Conservation (phyloP, 1,140 invertebrate species). For the Halictus rubicundus region DNA sequence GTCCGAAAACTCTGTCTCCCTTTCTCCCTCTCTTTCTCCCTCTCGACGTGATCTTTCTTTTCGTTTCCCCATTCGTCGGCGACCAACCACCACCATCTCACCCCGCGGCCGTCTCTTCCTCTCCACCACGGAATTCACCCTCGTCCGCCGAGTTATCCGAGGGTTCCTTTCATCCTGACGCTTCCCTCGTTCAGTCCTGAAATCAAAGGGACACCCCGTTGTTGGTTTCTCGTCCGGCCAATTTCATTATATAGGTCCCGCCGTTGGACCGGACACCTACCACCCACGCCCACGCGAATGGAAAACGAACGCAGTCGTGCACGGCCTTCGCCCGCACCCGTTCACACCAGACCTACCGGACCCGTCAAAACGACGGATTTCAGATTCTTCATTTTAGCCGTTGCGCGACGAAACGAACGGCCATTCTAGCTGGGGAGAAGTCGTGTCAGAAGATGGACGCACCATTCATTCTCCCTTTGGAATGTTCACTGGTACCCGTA, state of each 20-base stretch:
- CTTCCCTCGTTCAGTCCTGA: conserved; percentile 48
- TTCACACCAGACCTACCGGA: too few species aligned
- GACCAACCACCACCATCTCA: not conserved
- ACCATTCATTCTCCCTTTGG: too few species aligned
- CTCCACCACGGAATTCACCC: conserved; percentile 48
- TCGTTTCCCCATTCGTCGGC: conserved; percentile 40
- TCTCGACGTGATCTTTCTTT: too few species aligned
- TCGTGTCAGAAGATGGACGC: too few species aligned
- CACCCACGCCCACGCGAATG: not conserved
- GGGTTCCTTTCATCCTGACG: conserved; percentile 55
- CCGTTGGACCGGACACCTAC: conserved; percentile 49
- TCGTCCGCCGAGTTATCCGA: conserved; percentile 62
- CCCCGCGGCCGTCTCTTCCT: conserved; percentile 11
- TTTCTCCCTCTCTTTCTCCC: too few species aligned
- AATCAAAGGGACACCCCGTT: conserved; percentile 59
- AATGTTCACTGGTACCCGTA: too few species aligned
- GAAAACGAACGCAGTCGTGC: conserved; percentile 17
- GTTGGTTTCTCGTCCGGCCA: conserved; percentile 56
- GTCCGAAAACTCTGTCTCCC: conserved; percentile 45
- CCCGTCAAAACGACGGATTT: too few species aligned
- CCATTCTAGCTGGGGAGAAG: too few species aligned
- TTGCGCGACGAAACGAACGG: too few species aligned
- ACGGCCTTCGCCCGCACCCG: not conserved
- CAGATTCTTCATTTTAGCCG: too few species aligned
- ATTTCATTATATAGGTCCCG: conserved; percentile 65